Evolutionary conservation across 2,797 vertebrate species (phyloP), one percentile per base, ranked within the genome.

Genomic region (Sandelia bainsii): DNA sequence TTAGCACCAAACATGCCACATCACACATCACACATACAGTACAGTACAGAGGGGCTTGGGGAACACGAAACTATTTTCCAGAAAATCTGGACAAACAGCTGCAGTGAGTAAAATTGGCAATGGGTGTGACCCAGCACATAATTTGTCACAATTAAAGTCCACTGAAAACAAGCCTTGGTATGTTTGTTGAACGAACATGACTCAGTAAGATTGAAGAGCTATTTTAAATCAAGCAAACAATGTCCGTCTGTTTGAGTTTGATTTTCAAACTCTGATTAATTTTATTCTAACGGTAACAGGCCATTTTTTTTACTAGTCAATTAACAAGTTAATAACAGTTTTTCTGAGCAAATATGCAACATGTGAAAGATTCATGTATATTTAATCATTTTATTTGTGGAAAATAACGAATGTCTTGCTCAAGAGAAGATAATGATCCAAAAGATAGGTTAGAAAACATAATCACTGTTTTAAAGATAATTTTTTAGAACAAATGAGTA

Each of bases 401-500:
- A 42, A 29, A 14, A 63, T 56, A 50, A 49, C 49, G 11, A 57
- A 19, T 49, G 44, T 20, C 4, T 25, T 23, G 17, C 7, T 53
- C n/a, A 48, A 9, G 27, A 48, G 16, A 67, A 25, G 32, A 27
- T 9, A 3, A 29, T 13, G 37, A 39, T 34, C 8, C 8, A 34
- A 8, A 34, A 8, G 10, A 34, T 34, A 8, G 10, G 8, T 11
- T 60, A 3, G 9, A 52, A 53, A 62, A 53, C 5, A 22, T 4
- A 39, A 46, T 46, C 17, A 16, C 27, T 52, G 27, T 9, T 37
- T 44, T 37, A 50, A 13, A 53, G 4, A n/a, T 14, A 65, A 6
- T 27, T 64, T 20, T 46, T 19, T 62, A 39, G 25, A 39, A 32
- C n/a, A 45, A 69, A 56, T 59, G 6, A 44, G 61, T 34, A 45